phyloP scores from a whole-genome alignment of 2,113 vertebrate genomes.

The Silurus glanis region DNA sequence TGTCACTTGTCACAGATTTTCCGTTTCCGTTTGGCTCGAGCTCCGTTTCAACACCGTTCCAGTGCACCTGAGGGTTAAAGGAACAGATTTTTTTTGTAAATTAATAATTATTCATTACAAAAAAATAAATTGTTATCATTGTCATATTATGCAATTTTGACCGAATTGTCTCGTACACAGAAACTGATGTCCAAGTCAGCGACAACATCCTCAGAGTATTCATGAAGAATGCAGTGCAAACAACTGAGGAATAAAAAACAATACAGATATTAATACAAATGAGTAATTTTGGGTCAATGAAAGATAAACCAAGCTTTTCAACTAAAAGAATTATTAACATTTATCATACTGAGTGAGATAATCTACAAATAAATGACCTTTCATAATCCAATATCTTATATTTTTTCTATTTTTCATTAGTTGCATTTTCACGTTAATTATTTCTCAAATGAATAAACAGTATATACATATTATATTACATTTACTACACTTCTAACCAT shows the following conservation, averaged over 20 bases:
- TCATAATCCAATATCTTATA: not conserved
- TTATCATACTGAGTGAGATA: not conserved
- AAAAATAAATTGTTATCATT: not conserved
- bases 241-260: conserved; percentile 3
- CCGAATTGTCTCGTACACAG: conserved; percentile 31
- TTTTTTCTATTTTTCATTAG: not conserved
- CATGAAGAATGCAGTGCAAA: conserved; percentile 25
- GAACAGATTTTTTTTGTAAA: not conserved
- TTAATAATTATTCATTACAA: not conserved
- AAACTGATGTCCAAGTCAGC: not conserved
- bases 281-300: not conserved
- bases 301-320: not conserved
- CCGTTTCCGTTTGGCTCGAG: conserved; percentile 59
- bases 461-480: not conserved
- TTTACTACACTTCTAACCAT: too few species aligned
- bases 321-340: not conserved
- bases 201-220: conserved; percentile 35
- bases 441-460: not conserved
- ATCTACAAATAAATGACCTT: not conserved
- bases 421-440: not conserved
- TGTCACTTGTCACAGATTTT: conserved; percentile 65
- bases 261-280: not conserved
- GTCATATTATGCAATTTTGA: not conserved
- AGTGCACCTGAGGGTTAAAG: conserved; percentile 60
- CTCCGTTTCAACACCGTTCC: conserved; percentile 61